Evolutionary conservation across 2,888 invertebrate species (phyloP).

Genomic region (Mesorhabditis spiculigera): DNA sequence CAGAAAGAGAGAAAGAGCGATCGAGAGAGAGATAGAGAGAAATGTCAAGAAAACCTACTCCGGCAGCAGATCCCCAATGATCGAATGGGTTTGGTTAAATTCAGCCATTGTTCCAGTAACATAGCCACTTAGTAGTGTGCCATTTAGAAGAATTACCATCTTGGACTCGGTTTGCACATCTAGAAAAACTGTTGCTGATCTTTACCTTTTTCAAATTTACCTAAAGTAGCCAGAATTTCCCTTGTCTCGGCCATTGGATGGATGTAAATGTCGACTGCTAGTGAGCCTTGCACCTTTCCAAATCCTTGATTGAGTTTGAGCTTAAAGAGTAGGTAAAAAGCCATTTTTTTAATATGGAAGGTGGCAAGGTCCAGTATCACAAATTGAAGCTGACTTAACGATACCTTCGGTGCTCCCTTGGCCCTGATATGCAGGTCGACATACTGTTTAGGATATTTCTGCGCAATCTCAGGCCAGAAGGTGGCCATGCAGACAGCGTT

Average conservation of each 20-base stretch:
- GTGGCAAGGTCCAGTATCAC: too few species aligned
- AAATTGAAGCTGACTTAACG: too few species aligned
- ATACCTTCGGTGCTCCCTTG: not conserved
- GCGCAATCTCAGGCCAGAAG: not conserved
- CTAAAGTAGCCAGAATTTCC: not conserved
- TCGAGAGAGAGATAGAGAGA: not conserved
- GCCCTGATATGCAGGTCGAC: not conserved
- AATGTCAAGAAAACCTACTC: not conserved
- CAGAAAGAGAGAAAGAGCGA: too few species aligned
- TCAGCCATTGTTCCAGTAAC: not conserved
- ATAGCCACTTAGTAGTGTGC: not conserved
- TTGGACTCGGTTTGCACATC: not conserved
- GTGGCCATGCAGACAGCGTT: not conserved
- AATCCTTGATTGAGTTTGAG: not conserved
- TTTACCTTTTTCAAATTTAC: not conserved
- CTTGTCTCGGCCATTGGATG: not conserved
- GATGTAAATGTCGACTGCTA: not conserved
- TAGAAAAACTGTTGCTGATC: too few species aligned
- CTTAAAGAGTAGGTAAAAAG: not conserved
- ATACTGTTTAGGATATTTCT: not conserved
- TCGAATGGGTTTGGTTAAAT: not conserved
- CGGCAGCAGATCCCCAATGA: not conserved
- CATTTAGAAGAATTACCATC: not conserved
- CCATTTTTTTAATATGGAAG: too few species aligned
- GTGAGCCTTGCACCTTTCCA: not conserved